Evolutionary conservation across 2,888 invertebrate genomes (phyloP).

Genomic region (Mythimna pallens): DNA sequence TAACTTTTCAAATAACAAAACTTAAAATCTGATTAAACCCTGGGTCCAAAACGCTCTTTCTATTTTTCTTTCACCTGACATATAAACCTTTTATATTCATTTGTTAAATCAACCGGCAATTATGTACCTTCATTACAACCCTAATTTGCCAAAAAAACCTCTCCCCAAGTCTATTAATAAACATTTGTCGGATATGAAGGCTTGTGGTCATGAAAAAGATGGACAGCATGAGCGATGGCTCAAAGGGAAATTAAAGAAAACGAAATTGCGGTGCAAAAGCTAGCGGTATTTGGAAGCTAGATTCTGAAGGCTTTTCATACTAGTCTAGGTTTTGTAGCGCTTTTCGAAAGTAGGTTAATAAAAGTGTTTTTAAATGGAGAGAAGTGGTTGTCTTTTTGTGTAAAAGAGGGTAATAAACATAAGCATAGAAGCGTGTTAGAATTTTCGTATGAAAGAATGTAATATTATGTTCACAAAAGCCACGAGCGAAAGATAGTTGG

Average conservation of each 20-base stretch:
- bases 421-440: neutral
- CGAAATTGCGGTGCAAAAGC: conserved; percentile 66
- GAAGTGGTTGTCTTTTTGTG: conserved; percentile 24
- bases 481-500: too few species aligned
- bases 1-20: too few species aligned
- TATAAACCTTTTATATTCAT: too few species aligned
- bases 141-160: conserved; percentile 13
- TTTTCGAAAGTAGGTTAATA: conserved; percentile 57
- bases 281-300: conserved; percentile 58
- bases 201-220: conserved; percentile 56
- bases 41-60: too few species aligned
- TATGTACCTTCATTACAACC: neutral
- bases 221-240: conserved; percentile 73
- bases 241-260: conserved; percentile 76
- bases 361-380: conserved; percentile 50
- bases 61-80: too few species aligned
- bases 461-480: too few species aligned
- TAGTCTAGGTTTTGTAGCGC: conserved; percentile 36
- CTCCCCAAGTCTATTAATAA: conserved; percentile 45
- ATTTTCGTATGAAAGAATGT: neutral
- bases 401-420: neutral
- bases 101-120: neutral
- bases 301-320: conserved; percentile 53
- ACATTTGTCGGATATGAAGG: conserved; percentile 50
- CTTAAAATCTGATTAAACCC: too few species aligned